Evolutionary conservation across 2,888 invertebrate species (phyloP).

Genomic region (Ophion slaviceki): DNA sequence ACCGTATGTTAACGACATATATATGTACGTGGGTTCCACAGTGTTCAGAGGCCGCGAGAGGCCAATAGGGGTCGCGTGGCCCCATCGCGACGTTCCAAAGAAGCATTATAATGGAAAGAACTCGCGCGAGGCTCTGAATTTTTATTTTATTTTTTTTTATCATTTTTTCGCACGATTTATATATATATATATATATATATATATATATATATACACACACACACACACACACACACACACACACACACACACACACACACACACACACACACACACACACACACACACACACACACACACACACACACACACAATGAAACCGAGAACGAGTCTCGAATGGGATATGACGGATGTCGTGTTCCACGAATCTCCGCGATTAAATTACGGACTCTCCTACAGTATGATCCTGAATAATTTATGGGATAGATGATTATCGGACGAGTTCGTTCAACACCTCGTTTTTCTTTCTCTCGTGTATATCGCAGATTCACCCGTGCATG

Average conservation of each 20-base stretch:
- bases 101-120: conserved; percentile 37
- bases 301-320: too few relatives aligned
- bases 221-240: too few relatives aligned
- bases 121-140: conserved; percentile 35
- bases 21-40: conserved; percentile 53
- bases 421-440: conserved; percentile 61
- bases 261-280: too few relatives aligned
- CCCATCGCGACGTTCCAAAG: conserved; percentile 50
- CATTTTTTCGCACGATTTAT: conserved; percentile 20
- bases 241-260: too few relatives aligned
- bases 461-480: conserved; percentile 42
- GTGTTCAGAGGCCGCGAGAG: conserved; percentile 60
- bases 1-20: too few relatives aligned
- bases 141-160: conserved; percentile 9
- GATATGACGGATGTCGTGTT: conserved; percentile 38
- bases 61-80: conserved; percentile 61
- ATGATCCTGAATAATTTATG: conserved; percentile 62
- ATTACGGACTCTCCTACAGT: conserved; percentile 50
- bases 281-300: too few relatives aligned
- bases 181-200: not conserved
- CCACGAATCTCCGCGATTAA: conserved; percentile 60
- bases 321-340: conserved; percentile 32
- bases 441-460: conserved; percentile 63
- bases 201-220: too few relatives aligned
- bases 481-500: not conserved